phyloP scores from a whole-genome alignment of 2,113 vertebrate genomes.

The Thamnaconus septentrionalis region DNA sequence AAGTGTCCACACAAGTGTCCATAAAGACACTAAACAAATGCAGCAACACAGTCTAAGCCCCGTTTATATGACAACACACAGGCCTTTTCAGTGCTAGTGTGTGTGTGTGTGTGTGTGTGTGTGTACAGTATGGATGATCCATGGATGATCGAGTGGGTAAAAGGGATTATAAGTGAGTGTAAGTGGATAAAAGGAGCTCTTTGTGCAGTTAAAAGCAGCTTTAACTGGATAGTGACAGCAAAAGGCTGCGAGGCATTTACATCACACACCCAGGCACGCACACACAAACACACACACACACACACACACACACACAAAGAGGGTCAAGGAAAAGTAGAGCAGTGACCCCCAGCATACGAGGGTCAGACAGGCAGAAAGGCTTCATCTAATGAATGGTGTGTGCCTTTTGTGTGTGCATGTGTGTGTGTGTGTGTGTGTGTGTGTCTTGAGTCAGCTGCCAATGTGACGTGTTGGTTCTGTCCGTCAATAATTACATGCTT shows the following conservation, averaged over 20 bases:
- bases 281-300: slow-evolving; percentile 4
- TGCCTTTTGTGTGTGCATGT: no score
- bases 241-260: slow-evolving; percentile 55
- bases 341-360: slow-evolving; percentile 49
- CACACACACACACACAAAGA: slow-evolving; percentile 14
- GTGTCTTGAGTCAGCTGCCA: slow-evolving; percentile 1
- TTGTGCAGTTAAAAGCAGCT: slow-evolving; percentile 63
- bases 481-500: no score
- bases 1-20: slow-evolving; percentile 18
- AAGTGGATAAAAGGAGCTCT: slow-evolving; percentile 63
- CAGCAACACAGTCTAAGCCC: slow-evolving; percentile 5
- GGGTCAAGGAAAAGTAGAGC: slow-evolving; percentile 45
- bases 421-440: no score
- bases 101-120: slow-evolving; percentile 11
- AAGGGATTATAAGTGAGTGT: slow-evolving; percentile 67
- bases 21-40: slow-evolving; percentile 11
- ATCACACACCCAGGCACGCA: slow-evolving; percentile 19
- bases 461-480: slow-evolving; percentile 49
- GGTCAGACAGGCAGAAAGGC: slow-evolving; percentile 51
- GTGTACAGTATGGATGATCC: slow-evolving; percentile 50
- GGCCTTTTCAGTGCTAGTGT: slow-evolving; percentile 3
- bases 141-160: slow-evolving; percentile 56
- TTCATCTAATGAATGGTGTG: slow-evolving; percentile 42
- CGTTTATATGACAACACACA: slow-evolving; percentile 29
- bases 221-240: slow-evolving; percentile 50